Conservation (phyloP, 2,797 vertebrate genomes). For the Glossophaga mutica region DNA sequence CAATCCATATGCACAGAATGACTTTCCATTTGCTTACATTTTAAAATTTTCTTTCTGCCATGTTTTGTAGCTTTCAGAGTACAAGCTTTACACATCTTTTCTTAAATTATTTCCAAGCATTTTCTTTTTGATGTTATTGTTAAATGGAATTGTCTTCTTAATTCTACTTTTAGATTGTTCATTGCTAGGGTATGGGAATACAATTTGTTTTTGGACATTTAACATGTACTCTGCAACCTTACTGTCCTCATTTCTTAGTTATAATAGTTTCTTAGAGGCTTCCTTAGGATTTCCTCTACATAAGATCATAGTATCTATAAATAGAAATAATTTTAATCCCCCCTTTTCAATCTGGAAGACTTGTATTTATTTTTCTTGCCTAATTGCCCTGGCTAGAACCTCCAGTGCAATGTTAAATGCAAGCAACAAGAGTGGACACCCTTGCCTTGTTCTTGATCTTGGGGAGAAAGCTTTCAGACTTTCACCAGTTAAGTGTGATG, state of each 20-base stretch:
- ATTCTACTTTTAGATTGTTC: constrained; percentile 1
- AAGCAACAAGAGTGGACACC: neutral
- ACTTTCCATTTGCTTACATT: neutral
- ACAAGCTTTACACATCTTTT: neutral
- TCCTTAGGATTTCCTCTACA: neutral
- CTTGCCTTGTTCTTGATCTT: neutral
- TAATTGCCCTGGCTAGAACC: neutral
- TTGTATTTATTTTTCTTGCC: neutral
- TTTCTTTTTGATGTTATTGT: neutral
- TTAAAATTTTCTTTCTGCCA: neutral
- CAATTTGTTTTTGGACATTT: neutral
- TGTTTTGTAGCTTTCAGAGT: neutral
- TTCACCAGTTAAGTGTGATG: neutral
- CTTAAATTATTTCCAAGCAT: neutral
- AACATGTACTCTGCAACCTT: neutral
- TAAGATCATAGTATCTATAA: neutral
- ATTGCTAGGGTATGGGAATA: neutral
- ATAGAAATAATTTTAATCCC: neutral
- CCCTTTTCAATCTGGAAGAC: neutral
- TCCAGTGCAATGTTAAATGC: neutral
- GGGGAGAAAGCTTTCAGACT: too few relatives aligned
- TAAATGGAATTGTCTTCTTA: neutral
- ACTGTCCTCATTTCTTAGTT: neutral
- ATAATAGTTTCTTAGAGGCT: neutral
- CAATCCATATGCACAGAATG: neutral